Base-by-base conservation (phyloP, 30 jellyfish, hydroid and myxozoan species). In the Aurelia aurita complex sp. Pacific region DNA sequence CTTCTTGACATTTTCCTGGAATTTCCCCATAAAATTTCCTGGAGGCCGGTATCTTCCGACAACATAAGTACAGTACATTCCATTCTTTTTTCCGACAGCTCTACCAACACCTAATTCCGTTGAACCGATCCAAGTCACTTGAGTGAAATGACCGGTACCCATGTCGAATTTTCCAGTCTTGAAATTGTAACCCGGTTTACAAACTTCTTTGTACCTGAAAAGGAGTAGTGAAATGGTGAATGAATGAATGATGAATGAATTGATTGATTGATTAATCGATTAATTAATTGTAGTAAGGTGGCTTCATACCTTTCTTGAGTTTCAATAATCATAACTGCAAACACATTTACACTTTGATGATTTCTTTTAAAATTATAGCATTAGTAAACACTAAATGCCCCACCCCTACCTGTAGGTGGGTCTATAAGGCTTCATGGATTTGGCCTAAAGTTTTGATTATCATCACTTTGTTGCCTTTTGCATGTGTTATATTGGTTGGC, bases 141-240 rank as follows among this genome's bases (percentile, higher is more conserved):
- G 98, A 11, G 98, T 92, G 83, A 92, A 92, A 78, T 87, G 97
- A 13, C 98, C 98, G 5, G 98, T 84, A 10, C 89, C 96, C 34
- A 57, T 67, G 52, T 76, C 36, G 74, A 71, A 71, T 34, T 59
- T 46, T 35, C 77, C 97, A 1, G 77, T 17, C 38, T 68, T 72
- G 87, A 94, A 94, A 18, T 71, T 79, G 69, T 94, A 79, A 7
- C 96, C 96, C 8, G 96, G 96, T 17, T 77, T 71, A 64, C 98
- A 92, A 17, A 92, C 95, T 64, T 92, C 98, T 3, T 59, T 76
- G 77, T 92, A 92, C 98, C 98, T 92, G 61, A 43, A 38, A 53
- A 62, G 4, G 43, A 81, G 15, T 5, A 34, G 17, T 38, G 36
- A 60, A 23, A 15, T 1, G n/a, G 17, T 46, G 57, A 46, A 46